Evolutionary conservation across 2,888 invertebrate genomes (phyloP).

Genomic region (Eupeodes luniger): DNA sequence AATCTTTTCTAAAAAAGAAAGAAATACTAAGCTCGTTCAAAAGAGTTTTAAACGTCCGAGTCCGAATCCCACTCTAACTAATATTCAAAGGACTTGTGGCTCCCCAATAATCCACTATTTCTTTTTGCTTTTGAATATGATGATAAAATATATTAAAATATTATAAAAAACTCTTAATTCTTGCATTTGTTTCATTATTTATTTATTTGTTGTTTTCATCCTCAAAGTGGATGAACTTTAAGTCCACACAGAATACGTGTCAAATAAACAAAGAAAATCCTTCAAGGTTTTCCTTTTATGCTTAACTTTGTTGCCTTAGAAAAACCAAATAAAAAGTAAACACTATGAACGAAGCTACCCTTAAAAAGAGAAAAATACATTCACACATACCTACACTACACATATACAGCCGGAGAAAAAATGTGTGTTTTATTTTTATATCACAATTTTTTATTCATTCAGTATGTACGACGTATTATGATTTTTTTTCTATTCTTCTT

Average conservation of each 20-base stretch:
- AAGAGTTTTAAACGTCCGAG: no score
- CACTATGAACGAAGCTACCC: background rate
- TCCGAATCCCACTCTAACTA: no score
- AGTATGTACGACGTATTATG: background rate
- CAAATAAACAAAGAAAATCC: conserved; percentile 39
- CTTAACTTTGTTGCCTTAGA: background rate
- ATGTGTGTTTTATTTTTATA: conserved; percentile 53
- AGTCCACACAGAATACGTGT: conserved; percentile 3
- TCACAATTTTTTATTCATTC: conserved; percentile 8
- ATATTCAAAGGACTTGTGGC: no score
- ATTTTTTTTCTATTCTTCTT: conserved; percentile 1
- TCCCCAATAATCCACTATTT: no score
- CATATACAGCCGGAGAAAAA: conserved; percentile 21
- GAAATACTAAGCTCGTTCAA: no score
- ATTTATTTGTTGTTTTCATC: background rate
- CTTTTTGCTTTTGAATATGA: no score
- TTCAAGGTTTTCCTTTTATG: conserved; percentile 57
- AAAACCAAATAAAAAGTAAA: conserved; percentile 21
- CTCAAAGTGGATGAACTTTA: conserved; percentile 1
- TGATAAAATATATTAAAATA: no score
- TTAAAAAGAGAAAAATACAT: conserved; percentile 1
- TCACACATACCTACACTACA: background rate
- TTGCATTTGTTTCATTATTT: background rate
- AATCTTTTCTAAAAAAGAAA: no score
- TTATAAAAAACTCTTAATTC: background rate